Base-by-base conservation (phyloP, 2,113 vertebrate species). In the Apeltes quadracus region DNA sequence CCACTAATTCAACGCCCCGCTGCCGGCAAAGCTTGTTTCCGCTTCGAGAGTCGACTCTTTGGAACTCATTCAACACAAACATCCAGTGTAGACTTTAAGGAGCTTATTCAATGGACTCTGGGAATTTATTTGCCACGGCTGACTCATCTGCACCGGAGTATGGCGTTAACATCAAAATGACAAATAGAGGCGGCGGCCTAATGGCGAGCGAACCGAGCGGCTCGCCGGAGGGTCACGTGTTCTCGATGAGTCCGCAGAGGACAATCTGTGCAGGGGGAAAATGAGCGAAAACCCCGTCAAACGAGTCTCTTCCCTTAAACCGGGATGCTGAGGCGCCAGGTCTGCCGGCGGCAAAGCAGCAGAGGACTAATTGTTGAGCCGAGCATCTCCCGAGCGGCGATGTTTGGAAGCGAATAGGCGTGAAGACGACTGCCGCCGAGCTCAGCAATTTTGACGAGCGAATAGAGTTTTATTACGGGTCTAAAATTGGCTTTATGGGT, bases 31-130 rank as follows among this genome's bases (percentile, higher is more conserved):
- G 78, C 76, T 81, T 27, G 72, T 88, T 81, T 87, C 75, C 41
- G 65, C 83, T 85, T 51, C 44, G 48, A 72, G 72, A 85, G 82
- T 71, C 84, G 72, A 81, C 81, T 86, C 79, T 87, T 88, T 89
- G 84, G 83, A 88, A 79, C 65, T 55, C 87, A 36, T 81, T 85
- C 81, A 84, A 84, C 82, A 85, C 80, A 84, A 88, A 81, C 76
- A 90, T 71, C 44, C 79, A 74, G 72, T 25, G 75, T 79, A 20
- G 78, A 87, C 34, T 85, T 86, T 84, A 61, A 69, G 76, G 54
- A 72, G 66, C 72, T 75, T 69, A 56, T 79, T 88, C 84, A 79
- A 62, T 50, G 66, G 58, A n/a, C 65, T 39, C 61, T 66, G 55
- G 74, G 62, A 81, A 84, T 84, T 79, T 76, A 87, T 84, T 76